Conservation (phyloP, 2,888 invertebrate genomes). For the Didymodactylos carnosus region DNA sequence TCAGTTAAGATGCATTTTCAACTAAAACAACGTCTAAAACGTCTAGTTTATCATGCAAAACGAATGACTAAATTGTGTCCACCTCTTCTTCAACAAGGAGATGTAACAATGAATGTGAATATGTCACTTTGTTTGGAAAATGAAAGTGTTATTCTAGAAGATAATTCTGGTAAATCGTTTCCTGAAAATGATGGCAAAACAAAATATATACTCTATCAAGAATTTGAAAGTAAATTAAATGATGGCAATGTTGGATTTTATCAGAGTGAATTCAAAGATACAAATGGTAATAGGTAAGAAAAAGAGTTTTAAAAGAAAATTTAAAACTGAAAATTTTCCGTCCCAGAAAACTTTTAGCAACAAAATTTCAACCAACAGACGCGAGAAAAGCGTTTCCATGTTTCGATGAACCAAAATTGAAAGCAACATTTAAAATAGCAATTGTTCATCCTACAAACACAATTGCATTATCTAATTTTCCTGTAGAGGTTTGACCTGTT, state of each 20-base stretch:
- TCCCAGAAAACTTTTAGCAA: constrained; percentile 7
- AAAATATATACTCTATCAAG: background rate
- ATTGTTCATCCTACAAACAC: constrained; percentile 55
- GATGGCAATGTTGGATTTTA: background rate
- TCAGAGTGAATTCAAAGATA: background rate
- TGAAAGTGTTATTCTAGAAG: background rate
- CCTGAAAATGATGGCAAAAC: background rate
- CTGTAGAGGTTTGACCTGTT: background rate
- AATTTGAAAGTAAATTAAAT: background rate
- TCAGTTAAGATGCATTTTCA: constrained; percentile 4
- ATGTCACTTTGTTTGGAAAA: background rate
- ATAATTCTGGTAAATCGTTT: background rate
- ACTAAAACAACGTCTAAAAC: background rate
- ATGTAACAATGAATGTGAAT: background rate
- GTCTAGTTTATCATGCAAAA: constrained; percentile 3
- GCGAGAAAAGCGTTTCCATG: constrained; percentile 46
- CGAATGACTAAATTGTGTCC: background rate
- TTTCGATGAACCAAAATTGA: constrained; percentile 70
- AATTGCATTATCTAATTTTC: constrained; percentile 79
- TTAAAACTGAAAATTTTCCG: too few species aligned
- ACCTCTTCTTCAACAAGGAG: background rate
- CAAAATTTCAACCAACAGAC: constrained; percentile 15
- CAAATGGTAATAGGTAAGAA: too few species aligned
- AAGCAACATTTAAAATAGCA: constrained; percentile 61
- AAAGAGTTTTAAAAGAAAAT: too few species aligned